Conservation (phyloP, 35 echinoderm and acorn worm genomes). For the Patiria miniata region DNA sequence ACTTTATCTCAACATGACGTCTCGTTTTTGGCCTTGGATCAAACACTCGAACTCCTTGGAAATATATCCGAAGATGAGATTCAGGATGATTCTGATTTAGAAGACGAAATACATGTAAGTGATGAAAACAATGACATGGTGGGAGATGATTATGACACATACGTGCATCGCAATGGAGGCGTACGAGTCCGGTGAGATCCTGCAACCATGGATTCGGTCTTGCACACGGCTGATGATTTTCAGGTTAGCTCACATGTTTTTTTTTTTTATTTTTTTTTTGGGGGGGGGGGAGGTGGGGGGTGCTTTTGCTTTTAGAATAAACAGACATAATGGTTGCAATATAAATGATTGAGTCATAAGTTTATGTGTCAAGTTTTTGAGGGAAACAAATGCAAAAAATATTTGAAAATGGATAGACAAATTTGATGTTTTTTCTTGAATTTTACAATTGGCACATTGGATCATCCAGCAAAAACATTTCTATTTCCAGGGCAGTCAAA, state of each 20-base stretch:
- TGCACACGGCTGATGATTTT: conserved; percentile 5
- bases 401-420: not conserved
- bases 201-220: not conserved
- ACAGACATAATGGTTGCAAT: not conserved
- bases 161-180: not conserved
- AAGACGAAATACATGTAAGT: conserved; percentile 12
- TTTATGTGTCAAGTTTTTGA: conserved; percentile 12
- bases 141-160: not conserved
- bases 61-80: not conserved
- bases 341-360: not conserved
- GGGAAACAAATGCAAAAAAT: not conserved
- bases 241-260: not conserved
- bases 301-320: not conserved
- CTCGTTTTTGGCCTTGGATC: not conserved
- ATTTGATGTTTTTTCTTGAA: not conserved
- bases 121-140: not conserved
- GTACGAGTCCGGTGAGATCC: not conserved
- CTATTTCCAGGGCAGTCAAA: conserved; percentile 23
- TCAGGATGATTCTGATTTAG: not conserved
- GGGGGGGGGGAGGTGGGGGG: too few species aligned
- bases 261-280: not conserved
- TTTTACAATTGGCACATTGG: too few species aligned
- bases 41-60: not conserved
- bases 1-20: not conserved
- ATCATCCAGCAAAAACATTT: conserved; percentile 3